phyloP scores from a whole-genome alignment of 2,113 vertebrate species.

The Onychostruthus taczanowskii region DNA sequence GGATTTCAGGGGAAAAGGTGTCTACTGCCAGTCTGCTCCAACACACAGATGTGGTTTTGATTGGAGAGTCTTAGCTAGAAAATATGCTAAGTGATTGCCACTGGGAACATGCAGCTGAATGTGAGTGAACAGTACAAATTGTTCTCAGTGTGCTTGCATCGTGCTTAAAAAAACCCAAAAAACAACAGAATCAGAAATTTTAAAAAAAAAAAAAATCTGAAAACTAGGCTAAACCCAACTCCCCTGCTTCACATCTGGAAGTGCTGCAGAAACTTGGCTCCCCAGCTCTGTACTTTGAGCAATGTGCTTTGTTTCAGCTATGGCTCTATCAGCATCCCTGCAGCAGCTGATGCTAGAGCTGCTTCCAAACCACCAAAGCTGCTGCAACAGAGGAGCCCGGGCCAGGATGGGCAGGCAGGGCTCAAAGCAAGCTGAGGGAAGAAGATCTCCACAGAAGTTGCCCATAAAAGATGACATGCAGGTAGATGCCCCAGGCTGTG shows the following conservation, averaged over 20 bases:
- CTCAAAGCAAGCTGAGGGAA: background rate
- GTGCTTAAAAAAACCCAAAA: background rate
- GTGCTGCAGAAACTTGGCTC: background rate
- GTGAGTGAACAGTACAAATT: background rate
- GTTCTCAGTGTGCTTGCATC: background rate
- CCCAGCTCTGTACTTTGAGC: background rate
- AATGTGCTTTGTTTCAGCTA: background rate
- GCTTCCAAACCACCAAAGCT: background rate
- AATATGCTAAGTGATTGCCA: background rate
- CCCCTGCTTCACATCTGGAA: constrained; percentile 41
- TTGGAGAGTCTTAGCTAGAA: background rate
- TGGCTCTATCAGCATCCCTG: background rate
- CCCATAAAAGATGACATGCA: fast-evolving
- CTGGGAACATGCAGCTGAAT: background rate
- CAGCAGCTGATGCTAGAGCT: background rate
- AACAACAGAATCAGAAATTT: background rate
- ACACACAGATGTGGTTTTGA: background rate
- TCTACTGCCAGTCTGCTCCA: background rate
- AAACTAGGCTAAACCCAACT: background rate
- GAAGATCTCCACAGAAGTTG: background rate
- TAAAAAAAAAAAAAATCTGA: background rate
- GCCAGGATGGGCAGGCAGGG: background rate
- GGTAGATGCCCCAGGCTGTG: background rate
- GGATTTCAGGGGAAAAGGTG: background rate
- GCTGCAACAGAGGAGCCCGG: background rate